Evolutionary conservation across 1,140 invertebrate genomes (phyloP), one percentile per base, ranked within the genome.

Genomic region (Drosophila nasuta): DNA sequence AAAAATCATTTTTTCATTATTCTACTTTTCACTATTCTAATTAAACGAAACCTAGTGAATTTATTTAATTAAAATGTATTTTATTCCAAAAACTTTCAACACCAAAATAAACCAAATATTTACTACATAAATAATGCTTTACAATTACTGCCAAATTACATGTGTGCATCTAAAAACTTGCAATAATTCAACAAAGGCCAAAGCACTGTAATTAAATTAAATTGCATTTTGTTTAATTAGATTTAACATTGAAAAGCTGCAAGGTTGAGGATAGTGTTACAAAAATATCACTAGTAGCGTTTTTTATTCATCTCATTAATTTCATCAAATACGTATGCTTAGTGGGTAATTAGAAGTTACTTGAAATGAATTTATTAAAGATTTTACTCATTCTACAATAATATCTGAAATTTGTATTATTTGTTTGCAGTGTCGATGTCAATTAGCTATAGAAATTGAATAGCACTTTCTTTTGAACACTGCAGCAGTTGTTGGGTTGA

Each of bases 401-500:
- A 49, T 25, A 38, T 0, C 7, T 38, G 7, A 7, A 7, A 8
- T 2, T 8, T 38, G 2, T 10, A 10, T 6, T 10, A 25, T 11
- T 52, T 49, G 8, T 43, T 64, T 43, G 35, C n/a, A 65, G 51
- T 56, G 56, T 45, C 17, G 35, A n/a, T 45, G n/a, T 64, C 15
- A 35, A 28, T 64, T 64, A 13, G 10, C 54, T 7, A 60, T 60
- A 7, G 25, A 6, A 33, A 38, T 17, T 48, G 1, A 11, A 8
- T 6, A 45, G 46, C 33, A 25, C 38, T 52, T 49, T 52, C 59
- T 65, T 17, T 59, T 71, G 43, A 20, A 43, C 77, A 85, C 74
- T 87, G 83, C 73, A 56, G 38, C 63, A 13, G 33, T 33, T 8
- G 35, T 38, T 51, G 10, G 59, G 79, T 66, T 82, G 75, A 87